Conservation (phyloP, 2,888 invertebrate species). For the Nomada ruficornis region DNA sequence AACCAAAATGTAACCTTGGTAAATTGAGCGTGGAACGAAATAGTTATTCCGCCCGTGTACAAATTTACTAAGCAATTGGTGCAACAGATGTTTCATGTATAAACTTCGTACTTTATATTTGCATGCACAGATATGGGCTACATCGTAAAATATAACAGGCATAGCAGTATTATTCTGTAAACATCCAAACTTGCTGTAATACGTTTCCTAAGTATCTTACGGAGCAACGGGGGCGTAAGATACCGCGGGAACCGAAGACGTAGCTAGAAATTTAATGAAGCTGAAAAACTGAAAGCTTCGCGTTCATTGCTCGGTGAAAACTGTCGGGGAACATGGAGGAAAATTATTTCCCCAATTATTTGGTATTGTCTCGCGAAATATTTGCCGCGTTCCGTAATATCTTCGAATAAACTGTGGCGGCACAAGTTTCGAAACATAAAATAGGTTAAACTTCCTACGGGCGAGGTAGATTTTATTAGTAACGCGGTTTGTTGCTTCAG, state of each 20-base stretch:
- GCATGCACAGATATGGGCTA: too few species aligned
- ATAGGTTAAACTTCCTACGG: constrained; percentile 21
- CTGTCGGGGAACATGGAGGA: not conserved
- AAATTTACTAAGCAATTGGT: constrained; percentile 17
- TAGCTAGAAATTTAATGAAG: not conserved
- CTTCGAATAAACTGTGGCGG: constrained; percentile 4
- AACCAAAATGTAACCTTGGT: constrained; percentile 28
- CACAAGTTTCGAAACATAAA: constrained; percentile 19
- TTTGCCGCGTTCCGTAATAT: not conserved
- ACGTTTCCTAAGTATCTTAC: not conserved
- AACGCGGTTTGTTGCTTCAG: constrained; percentile 21
- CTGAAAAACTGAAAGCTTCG: not conserved
- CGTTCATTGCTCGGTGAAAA: not conserved
- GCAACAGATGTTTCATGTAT: constrained; percentile 35
- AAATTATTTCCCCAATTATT: constrained; percentile 30
- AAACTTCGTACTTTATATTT: not conserved
- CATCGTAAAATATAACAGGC: not conserved
- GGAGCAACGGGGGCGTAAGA: not conserved
- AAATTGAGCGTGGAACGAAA: constrained; percentile 20
- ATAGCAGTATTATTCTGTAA: not conserved
- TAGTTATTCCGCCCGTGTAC: constrained; percentile 13
- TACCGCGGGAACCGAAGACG: not conserved
- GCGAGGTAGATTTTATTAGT: constrained; percentile 17
- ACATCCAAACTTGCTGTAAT: not conserved
- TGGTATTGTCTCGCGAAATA: constrained; percentile 18